A percentile compares a stretch with the other conserved stretches of the same genome.
phyloP scores from a whole-genome alignment of 2,888 invertebrate species.

The Lepidocyrtoides sp. region DNA sequence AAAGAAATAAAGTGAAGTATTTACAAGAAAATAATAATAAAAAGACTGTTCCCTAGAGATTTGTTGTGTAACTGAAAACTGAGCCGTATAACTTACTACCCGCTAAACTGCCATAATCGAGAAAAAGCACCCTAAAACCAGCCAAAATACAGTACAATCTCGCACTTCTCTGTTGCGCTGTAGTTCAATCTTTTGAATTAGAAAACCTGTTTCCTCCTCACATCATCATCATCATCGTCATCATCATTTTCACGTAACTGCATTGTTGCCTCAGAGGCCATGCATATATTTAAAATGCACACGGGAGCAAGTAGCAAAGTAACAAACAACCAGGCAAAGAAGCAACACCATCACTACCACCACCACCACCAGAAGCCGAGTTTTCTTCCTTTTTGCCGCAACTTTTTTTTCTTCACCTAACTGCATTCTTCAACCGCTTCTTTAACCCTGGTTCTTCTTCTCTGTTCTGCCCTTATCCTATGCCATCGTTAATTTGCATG shows the following conservation, averaged over 20 bases:
- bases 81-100: not conserved
- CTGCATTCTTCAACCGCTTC: conserved; percentile 78
- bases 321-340: not conserved
- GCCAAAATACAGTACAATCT: conserved; percentile 61
- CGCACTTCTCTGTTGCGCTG: not conserved
- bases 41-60: not conserved
- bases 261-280: conserved; percentile 66
- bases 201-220: conserved; percentile 75
- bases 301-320: not conserved
- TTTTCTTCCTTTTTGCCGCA: conserved; percentile 76
- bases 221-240: conserved; percentile 10
- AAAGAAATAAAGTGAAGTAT: conserved; percentile 15
- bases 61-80: not conserved
- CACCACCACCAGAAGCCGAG: conserved; percentile 55
- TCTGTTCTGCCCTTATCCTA: not conserved
- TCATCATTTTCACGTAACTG: conserved; percentile 67
- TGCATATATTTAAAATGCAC: conserved; percentile 54
- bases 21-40: not conserved
- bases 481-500: conserved; percentile 54
- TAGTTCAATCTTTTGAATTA: conserved; percentile 15
- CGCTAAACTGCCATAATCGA: not conserved
- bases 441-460: conserved; percentile 55
- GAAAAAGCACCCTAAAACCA: conserved; percentile 34
- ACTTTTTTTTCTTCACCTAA: conserved; percentile 68
- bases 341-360: not conserved